Evolutionary conservation across 2,888 invertebrate genomes (phyloP).

Genomic region (Zonitis immaculata): DNA sequence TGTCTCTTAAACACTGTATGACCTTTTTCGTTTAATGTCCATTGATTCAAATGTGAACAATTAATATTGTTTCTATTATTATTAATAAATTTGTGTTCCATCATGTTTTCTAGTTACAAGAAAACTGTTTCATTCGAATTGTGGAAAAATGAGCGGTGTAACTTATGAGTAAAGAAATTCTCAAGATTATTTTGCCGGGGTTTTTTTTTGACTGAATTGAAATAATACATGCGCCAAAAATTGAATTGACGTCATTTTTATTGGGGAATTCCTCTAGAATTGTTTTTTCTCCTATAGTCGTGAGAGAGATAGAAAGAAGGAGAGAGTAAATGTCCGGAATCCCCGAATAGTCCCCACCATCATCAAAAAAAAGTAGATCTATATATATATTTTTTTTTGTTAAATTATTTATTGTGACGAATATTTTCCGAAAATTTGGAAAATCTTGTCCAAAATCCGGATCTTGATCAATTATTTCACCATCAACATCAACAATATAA

Average conservation of each 20-base stretch:
- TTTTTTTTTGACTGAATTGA: slow-evolving; percentile 15
- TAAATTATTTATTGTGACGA: no score
- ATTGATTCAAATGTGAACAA: not conserved
- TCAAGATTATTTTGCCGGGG: slow-evolving; percentile 26
- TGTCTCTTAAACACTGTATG: slow-evolving; percentile 3
- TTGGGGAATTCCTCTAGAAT: slow-evolving; percentile 15
- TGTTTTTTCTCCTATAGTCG: no score
- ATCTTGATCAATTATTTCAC: no score
- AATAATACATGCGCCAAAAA: slow-evolving; percentile 13
- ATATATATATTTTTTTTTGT: no score
- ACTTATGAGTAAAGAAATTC: slow-evolving; percentile 30
- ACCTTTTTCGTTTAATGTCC: slow-evolving; percentile 6
- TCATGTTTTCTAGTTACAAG: slow-evolving; percentile 2
- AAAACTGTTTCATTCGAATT: slow-evolving; percentile 18
- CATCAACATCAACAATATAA: no score
- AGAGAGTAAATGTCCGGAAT: slow-evolving; percentile 14
- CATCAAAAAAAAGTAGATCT: not conserved
- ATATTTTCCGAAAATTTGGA: no score
- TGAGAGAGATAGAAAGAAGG: no score
- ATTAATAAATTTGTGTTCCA: slow-evolving; percentile 16
- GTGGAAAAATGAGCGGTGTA: slow-evolving; percentile 21
- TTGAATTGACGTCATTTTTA: slow-evolving; percentile 13
- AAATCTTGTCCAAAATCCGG: no score
- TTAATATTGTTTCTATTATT: not conserved
- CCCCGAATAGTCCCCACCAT: slow-evolving; percentile 7